Conservation (phyloP, 2,797 vertebrate species). For the Chaetodon trifasciatus region DNA sequence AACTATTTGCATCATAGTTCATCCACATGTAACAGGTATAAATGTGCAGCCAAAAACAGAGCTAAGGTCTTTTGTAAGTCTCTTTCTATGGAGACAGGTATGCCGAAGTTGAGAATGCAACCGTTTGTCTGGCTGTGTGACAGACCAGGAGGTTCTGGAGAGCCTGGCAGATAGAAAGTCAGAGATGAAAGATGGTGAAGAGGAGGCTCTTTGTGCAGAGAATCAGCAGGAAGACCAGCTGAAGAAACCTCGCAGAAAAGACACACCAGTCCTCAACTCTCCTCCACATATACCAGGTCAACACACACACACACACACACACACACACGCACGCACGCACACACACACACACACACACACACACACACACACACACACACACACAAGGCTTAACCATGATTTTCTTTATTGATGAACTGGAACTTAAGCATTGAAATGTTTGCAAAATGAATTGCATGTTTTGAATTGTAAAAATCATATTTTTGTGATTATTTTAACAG, state of each 20-base stretch:
- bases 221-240: conserved; percentile 81
- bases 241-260: conserved; percentile 93
- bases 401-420: too few relatives aligned
- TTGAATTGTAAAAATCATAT: background rate
- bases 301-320: background rate
- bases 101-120: background rate
- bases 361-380: too few relatives aligned
- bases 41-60: background rate
- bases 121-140: background rate
- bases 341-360: too few relatives aligned
- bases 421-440: background rate
- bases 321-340: too few relatives aligned
- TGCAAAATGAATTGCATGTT: background rate
- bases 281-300: conserved; percentile 90
- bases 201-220: conserved; percentile 25
- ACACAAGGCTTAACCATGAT: too few relatives aligned
- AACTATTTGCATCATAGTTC: background rate
- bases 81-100: background rate
- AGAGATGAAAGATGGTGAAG: conserved; percentile 22
- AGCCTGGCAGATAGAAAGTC: conserved; percentile 29
- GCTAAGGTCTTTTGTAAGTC: background rate
- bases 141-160: conserved; percentile 47
- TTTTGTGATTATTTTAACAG: too few relatives aligned
- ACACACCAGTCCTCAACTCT: conserved; percentile 88
- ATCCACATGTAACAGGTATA: background rate